phyloP scores from a whole-genome alignment of 1,140 invertebrate species.

The Drosophila gunungcola region DNA sequence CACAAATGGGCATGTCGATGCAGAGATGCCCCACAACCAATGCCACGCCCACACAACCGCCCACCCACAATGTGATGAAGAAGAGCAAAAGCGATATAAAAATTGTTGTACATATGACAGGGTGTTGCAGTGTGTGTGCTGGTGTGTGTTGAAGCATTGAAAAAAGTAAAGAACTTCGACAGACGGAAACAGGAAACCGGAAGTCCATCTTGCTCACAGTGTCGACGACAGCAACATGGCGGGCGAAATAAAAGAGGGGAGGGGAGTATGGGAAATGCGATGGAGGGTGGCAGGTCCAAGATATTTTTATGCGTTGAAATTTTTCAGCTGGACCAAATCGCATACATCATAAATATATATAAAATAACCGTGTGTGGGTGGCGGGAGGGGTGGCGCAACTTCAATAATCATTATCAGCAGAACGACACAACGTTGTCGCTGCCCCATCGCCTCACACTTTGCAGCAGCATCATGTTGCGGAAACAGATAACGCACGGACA shows the following conservation, averaged over 20 bases:
- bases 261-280: not conserved
- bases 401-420: conserved; percentile 81
- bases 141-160: conserved; percentile 70
- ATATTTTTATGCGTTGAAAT: conserved; percentile 83
- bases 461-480: conserved; percentile 80
- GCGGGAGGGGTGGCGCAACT: conserved; percentile 58
- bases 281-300: conserved; percentile 58
- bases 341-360: conserved; percentile 60
- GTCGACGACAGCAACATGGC: conserved; percentile 63
- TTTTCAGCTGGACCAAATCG: conserved; percentile 82
- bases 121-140: conserved; percentile 34
- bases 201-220: conserved; percentile 85
- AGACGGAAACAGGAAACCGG: conserved; percentile 85
- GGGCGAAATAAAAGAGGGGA: not conserved
- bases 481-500: conserved; percentile 82
- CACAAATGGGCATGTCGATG: conserved; percentile 33
- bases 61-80: conserved; percentile 32
- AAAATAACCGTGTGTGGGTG: conserved; percentile 33
- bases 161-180: conserved; percentile 84
- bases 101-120: conserved; percentile 67
- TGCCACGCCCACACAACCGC: conserved; percentile 55
- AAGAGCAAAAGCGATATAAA: conserved; percentile 70
- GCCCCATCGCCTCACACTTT: conserved; percentile 56
- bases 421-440: conserved; percentile 48
- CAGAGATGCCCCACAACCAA: conserved; percentile 57